Conservation (phyloP, 2,888 invertebrate species). For the Ochropleura leucogaster region DNA sequence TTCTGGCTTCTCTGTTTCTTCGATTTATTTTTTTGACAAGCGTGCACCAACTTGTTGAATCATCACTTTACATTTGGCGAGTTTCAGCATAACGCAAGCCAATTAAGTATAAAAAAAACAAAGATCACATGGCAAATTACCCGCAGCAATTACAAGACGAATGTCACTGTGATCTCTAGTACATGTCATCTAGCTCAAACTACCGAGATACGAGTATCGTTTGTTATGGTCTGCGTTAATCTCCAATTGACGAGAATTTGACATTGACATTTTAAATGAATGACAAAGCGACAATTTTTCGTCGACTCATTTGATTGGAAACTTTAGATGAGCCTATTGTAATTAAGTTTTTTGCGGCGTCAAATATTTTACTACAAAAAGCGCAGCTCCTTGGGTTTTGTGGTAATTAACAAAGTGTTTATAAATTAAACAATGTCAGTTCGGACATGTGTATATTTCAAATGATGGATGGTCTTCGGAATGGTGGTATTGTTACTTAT, state of each 20-base stretch:
- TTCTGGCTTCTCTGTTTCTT: too few species aligned
- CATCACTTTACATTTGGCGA: too few species aligned
- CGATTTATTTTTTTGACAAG: too few species aligned
- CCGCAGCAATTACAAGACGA: background rate
- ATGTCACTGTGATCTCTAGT: background rate
- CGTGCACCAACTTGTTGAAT: too few species aligned
- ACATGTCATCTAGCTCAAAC: background rate
- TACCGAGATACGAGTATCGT: background rate
- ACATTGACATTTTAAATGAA: constrained; percentile 51
- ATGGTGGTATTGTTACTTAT: constrained; percentile 17
- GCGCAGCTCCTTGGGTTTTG: constrained; percentile 10
- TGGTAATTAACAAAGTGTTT: constrained; percentile 48
- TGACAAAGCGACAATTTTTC: constrained; percentile 39
- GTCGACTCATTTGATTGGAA: constrained; percentile 45
- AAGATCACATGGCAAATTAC: constrained; percentile 1
- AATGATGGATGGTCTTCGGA: constrained; percentile 48
- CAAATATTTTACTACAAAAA: constrained; percentile 31
- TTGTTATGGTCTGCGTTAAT: constrained; percentile 21
- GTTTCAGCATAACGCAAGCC: too few species aligned
- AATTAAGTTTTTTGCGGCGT: constrained; percentile 26
- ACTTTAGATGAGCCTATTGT: constrained; percentile 32
- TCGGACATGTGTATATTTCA: constrained; percentile 39
- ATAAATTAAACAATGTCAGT: constrained; percentile 40
- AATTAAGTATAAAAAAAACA: too few species aligned
- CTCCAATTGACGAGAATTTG: constrained; percentile 29